Percentiles rank a stretch among this genome's conserved stretches.
phyloP scores from a whole-genome alignment of 2,797 vertebrate genomes.

The Xenentodon cancila region DNA sequence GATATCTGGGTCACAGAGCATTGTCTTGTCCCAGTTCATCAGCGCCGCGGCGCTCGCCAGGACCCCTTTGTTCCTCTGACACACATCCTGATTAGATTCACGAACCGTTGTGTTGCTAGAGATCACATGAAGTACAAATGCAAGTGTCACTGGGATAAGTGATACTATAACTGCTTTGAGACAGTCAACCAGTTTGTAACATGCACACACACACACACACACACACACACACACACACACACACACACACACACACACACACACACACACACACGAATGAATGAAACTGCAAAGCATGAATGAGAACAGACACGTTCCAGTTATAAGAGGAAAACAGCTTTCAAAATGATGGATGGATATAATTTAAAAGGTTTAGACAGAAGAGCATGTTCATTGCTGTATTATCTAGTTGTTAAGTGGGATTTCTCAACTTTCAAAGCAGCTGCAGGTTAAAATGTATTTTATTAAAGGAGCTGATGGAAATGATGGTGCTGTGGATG shows the following conservation, averaged over 20 bases:
- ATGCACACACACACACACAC: slow-evolving; percentile 10
- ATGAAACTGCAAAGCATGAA: slow-evolving; percentile 8
- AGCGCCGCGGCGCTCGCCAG: slow-evolving; percentile 35
- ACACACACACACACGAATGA: slow-evolving; percentile 26
- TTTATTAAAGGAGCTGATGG: slow-evolving; percentile 13
- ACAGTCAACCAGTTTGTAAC: slow-evolving; percentile 39
- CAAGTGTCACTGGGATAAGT: slow-evolving; percentile 35
- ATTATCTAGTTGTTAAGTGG: slow-evolving; percentile 33
- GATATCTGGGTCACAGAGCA: slow-evolving; percentile 71
- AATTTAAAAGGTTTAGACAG: slow-evolving; percentile 12
- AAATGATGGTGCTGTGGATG: slow-evolving; percentile 2
- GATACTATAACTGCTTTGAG: slow-evolving; percentile 56
- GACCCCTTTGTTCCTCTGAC: slow-evolving; percentile 36
- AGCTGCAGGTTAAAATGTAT: slow-evolving; percentile 16
- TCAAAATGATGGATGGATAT: background rate
- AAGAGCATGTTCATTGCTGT: slow-evolving; percentile 55
- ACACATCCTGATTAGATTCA: slow-evolving; percentile 35
- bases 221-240: slow-evolving; percentile 24
- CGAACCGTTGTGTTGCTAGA: slow-evolving; percentile 18
- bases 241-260: slow-evolving; percentile 24
- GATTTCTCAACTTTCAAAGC: slow-evolving; percentile 11
- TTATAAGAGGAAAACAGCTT: background rate
- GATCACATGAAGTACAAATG: slow-evolving; percentile 36
- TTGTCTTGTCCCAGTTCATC: slow-evolving; percentile 46
- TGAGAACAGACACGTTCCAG: slow-evolving; percentile 21